Base-by-base conservation (phyloP, 1,140 invertebrate species). In the Chrysomallon squamiferum region DNA sequence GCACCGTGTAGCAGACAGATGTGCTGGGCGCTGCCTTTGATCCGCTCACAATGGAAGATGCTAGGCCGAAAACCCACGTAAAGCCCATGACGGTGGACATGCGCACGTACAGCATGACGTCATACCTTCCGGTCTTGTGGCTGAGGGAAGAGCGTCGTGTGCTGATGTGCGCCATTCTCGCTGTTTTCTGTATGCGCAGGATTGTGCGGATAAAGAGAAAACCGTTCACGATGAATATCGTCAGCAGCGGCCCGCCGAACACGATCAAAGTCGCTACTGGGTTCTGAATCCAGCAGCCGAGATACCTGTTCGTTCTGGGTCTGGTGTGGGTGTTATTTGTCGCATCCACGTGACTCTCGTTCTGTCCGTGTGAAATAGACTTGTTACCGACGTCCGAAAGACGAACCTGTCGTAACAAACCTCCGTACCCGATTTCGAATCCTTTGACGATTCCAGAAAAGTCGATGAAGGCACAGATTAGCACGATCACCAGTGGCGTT, bases 51-150 rank as follows among this genome's bases (percentile, higher is more conserved):
- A 82, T 70, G 2, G 82, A 79, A 1, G 80, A 80, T 2, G 82
- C 72, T 22, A 87, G 75, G 3, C 84, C 85, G 59, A 86, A 76
- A 9, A 85, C 74, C 86, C 86, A 87, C 6, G 84, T 85, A 57
- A 87, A 85, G 13, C 86, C 86, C 78, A 86, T 84, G 6, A 86
- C 78, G 1, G 80, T 76, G 6, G 85, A 82, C 68, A 91, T 83
- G 18, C 89, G 81, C 32, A 89, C 73, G 76, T 90, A 91, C 18
- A 91, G 78, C 60, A 88, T 86, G 62, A 87, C 84, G 73, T 88
- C 85, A 43, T 80, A 74, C 35, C 83, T 75, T 6, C 65, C 84
- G 22, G 78, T 69, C 33, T 72, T 50, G 30, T 70, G 73, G 25
- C 71, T 71, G 4, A 68, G 7, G 0, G 78, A 79, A 2, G 73